Base-by-base conservation (phyloP, 2,113 vertebrate genomes). In the Hippolais icterina region DNA sequence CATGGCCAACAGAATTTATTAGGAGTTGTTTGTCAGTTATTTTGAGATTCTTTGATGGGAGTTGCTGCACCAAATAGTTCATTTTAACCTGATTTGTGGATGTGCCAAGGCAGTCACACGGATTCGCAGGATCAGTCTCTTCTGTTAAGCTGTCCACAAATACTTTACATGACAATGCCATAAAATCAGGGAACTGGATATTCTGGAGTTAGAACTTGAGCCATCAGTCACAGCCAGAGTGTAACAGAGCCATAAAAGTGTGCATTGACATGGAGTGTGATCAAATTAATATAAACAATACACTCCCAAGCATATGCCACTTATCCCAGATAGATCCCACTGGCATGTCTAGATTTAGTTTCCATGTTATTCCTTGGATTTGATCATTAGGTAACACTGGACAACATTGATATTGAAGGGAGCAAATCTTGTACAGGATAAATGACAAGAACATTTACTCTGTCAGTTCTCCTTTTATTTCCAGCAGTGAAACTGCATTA, bases 131-230 rank as follows among this genome's bases (percentile, higher is more conserved):
- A 50, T 69, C 50, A n/a, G 52, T 24, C 6, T 9, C 54, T 93
- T 83, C 78, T 63, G 28, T 70, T 49, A 66, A 83, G 41, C 86
- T 92, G 66, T 14, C 61, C 46, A 19, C 47, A 78, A 77, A 52
- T 87, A 21, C 77, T 84, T 74, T 4, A 79, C 72, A 16, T 49
- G 89, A 84, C 89, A 65, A 76, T 89, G 74, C 66, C 77, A 79
- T 84, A 60, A 91, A 91, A 82, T 89, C 76, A 87, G 83, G 65
- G 56, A 87, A 89, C 74, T 52, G 65, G 81, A 82, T 89, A 71
- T 76, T 84, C 77, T 46, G 53, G 65, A 87, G 74, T 56, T 60
- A 85, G 50, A 83, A 87, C 41, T 28, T 39, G 70, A 95, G 57
- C 78, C 89, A 18, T 65, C 57, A 37, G 61, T 78, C 83, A 78